A percentile compares a stretch with the other conserved stretches of the same genome.
phyloP scores from a whole-genome alignment of 35 echinoderm and acorn worm genomes.

The Heliocidaris erythrogramma region DNA sequence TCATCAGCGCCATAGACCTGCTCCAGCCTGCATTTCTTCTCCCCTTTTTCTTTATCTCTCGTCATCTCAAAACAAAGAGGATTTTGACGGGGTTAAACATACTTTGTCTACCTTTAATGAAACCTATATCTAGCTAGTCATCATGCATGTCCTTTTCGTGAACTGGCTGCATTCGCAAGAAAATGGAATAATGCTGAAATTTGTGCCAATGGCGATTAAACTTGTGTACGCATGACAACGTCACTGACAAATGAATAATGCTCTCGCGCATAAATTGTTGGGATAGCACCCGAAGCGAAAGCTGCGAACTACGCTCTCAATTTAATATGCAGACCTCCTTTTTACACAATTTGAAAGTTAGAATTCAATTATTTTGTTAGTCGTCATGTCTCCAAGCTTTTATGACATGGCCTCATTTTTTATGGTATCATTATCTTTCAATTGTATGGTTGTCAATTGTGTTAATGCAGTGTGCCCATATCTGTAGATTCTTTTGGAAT shows the following conservation, averaged over 20 bases:
- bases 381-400: background rate
- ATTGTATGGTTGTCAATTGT: background rate
- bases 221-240: background rate
- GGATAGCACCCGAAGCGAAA: background rate
- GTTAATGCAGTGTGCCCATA: background rate
- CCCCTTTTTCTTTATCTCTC: background rate
- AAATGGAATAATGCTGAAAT: background rate
- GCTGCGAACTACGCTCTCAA: background rate
- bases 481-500: background rate
- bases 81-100: background rate
- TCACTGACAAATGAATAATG: background rate
- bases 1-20: background rate
- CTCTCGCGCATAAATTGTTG: background rate
- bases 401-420: background rate
- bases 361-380: background rate
- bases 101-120: background rate
- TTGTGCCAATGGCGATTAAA: conserved; percentile 1
- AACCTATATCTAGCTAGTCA: background rate
- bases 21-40: background rate
- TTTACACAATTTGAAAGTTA: background rate
- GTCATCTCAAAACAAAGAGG: background rate
- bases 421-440: background rate
- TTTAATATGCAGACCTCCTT: background rate
- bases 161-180: background rate
- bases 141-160: background rate